Evolutionary conservation across 2,797 vertebrate species (phyloP).

Genomic region (Monodelphis domestica): DNA sequence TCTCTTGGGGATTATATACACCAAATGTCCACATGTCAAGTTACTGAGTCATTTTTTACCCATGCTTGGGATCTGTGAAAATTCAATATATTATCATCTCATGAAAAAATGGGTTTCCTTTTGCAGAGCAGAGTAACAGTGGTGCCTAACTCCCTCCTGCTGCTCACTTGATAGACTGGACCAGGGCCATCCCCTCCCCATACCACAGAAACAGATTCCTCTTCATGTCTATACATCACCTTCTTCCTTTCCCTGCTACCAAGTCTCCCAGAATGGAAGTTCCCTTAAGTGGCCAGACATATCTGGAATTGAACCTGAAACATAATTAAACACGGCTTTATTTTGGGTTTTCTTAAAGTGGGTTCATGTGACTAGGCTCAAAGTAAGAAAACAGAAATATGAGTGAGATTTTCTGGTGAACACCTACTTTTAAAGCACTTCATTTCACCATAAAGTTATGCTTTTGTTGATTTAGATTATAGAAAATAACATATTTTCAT

Average conservation of each 20-base stretch:
- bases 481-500: not conserved
- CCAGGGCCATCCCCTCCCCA: not conserved
- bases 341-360: not conserved
- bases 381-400: not conserved
- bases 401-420: not conserved
- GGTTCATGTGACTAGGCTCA: not conserved
- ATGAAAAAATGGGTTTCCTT: not conserved
- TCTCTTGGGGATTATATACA: not conserved
- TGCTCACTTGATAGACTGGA: not conserved
- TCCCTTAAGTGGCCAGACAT: not conserved
- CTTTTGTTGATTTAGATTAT: not conserved
- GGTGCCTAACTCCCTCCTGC: not conserved
- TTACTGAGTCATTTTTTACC: not conserved
- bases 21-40: not conserved
- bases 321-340: not conserved
- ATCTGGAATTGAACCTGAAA: not conserved
- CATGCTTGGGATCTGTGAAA: not conserved
- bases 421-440: not conserved
- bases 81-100: not conserved
- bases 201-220: not conserved
- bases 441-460: not conserved
- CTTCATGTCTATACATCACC: not conserved
- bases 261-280: not conserved
- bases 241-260: not conserved
- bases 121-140: not conserved